phyloP scores from a whole-genome alignment of 2,113 vertebrate genomes.

The Megalops atlanticus region DNA sequence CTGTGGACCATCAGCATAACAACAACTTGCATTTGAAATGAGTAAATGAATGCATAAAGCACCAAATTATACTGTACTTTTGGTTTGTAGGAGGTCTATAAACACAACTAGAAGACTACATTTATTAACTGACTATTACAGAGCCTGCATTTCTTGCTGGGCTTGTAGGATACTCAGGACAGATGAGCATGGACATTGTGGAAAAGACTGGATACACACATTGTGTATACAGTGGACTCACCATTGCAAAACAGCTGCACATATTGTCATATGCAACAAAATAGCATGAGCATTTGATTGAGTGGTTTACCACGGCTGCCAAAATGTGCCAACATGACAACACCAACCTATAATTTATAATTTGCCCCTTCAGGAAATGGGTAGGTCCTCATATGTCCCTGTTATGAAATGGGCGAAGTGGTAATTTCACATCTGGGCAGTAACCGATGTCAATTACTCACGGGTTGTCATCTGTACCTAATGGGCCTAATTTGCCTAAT shows the following conservation, averaged over 20 bases:
- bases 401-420: conserved; percentile 50
- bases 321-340: conserved; percentile 35
- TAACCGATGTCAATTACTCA: conserved; percentile 51
- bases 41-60: conserved; percentile 4
- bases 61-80: background rate
- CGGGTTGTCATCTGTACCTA: conserved; percentile 45
- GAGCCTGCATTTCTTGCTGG: too few species aligned
- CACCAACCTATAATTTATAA: conserved; percentile 47
- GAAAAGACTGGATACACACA: background rate
- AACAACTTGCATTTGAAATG: conserved; percentile 14
- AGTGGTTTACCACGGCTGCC: conserved; percentile 25
- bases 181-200: too few species aligned
- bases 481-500: conserved; percentile 56
- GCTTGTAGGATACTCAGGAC: too few species aligned
- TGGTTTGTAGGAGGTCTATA: conserved; percentile 10
- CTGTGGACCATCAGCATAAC: background rate
- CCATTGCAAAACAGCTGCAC: background rate
- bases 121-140: too few species aligned
- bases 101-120: background rate
- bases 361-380: conserved; percentile 48
- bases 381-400: conserved; percentile 40
- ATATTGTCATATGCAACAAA: background rate
- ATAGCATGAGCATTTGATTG: background rate
- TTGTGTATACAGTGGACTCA: background rate
- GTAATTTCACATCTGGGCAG: conserved; percentile 55